Evolutionary conservation across 1,140 invertebrate species (phyloP).

Genomic region (Hycleus phaleratus): DNA sequence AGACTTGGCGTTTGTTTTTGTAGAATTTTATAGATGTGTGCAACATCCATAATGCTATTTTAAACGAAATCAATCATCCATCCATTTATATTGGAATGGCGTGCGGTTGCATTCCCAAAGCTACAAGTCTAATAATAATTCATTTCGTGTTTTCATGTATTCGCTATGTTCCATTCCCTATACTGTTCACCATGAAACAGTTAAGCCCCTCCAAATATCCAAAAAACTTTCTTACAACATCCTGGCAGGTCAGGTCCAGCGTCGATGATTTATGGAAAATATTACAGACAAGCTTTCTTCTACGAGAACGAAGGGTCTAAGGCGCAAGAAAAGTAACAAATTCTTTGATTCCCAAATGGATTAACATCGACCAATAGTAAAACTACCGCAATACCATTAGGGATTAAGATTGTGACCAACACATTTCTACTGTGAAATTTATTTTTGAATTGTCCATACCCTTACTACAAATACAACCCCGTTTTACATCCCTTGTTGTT

Average conservation of each 20-base stretch:
- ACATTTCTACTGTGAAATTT: conserved; percentile 25
- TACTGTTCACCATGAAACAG: conserved; percentile 7
- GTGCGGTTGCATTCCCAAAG: conserved; percentile 12
- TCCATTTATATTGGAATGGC: conserved; percentile 16
- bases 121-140: conserved; percentile 30
- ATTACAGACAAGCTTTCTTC: conserved; percentile 23
- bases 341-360: conserved; percentile 21
- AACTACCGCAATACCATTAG: conserved; percentile 22
- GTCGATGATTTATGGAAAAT: conserved; percentile 37
- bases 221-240: conserved; percentile 13
- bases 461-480: background rate
- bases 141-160: conserved; percentile 28
- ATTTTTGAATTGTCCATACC: conserved; percentile 22
- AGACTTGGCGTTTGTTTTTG: too few species aligned
- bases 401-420: conserved; percentile 25
- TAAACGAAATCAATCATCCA: conserved; percentile 19
- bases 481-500: too few species aligned
- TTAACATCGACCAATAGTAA: conserved; percentile 17
- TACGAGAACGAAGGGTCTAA: too few species aligned
- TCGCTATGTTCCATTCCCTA: conserved; percentile 11
- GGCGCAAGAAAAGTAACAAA: conserved; percentile 27
- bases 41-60: background rate
- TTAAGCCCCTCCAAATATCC: conserved; percentile 23
- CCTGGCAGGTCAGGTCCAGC: conserved; percentile 33
- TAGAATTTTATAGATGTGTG: too few species aligned